A percentile compares a stretch with the other conserved stretches of the same genome.
Evolutionary conservation across 2,113 vertebrate genomes (phyloP).

Genomic region (Mustelus asterias): DNA sequence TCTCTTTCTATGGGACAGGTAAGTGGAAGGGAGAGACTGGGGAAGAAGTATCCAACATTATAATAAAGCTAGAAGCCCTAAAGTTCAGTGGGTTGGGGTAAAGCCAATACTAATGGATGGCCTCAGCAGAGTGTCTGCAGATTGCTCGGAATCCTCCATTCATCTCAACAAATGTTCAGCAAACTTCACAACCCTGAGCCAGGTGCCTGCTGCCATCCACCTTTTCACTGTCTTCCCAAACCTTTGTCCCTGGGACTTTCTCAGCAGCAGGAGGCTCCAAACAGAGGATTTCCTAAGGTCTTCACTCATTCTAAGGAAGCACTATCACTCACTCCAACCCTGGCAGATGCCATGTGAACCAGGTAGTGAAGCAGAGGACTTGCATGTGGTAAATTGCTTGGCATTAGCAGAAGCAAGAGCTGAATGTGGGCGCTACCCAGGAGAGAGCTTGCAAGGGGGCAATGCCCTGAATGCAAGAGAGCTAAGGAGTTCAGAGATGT

Average conservation of each 20-base stretch:
- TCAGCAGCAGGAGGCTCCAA: not conserved
- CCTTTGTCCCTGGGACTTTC: not conserved
- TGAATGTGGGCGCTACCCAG: not conserved
- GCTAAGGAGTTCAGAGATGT: not conserved
- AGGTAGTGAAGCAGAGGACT: not conserved
- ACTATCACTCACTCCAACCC: not conserved
- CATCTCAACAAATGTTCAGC: not conserved
- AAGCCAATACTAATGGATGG: not conserved
- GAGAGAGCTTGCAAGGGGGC: not conserved
- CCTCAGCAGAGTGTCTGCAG: not conserved
- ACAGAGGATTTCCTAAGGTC: not conserved
- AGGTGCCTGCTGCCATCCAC: not conserved
- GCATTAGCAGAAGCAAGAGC: not conserved
- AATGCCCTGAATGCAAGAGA: not conserved
- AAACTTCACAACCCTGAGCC: not conserved
- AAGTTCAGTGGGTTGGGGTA: not conserved
- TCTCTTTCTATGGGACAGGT: too few species aligned
- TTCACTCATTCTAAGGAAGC: not conserved
- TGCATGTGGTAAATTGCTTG: not conserved
- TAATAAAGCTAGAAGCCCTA: not conserved
- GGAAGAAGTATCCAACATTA: too few species aligned
- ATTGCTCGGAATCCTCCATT: not conserved
- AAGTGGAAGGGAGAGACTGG: too few species aligned
- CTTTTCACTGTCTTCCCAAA: not conserved
- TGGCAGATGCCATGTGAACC: not conserved